Percentiles rank a stretch among this genome's conserved stretches.
Conservation (phyloP, 2,113 vertebrate genomes). For the Pseudorectes ferrugineus region DNA sequence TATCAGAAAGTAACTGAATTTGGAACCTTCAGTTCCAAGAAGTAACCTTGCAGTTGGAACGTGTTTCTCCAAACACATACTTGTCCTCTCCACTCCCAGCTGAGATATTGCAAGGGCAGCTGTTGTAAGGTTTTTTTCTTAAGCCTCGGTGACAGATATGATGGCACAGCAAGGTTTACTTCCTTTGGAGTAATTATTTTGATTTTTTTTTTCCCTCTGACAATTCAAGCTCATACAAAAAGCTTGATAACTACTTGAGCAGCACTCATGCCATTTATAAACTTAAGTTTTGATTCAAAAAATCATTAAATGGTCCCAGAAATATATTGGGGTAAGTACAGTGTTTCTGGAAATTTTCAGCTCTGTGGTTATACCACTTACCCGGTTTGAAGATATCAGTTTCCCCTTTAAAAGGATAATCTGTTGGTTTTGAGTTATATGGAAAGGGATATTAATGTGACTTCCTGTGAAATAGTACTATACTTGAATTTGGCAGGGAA, state of each 20-base stretch:
- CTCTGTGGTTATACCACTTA: neutral
- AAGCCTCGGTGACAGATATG: neutral
- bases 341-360: neutral
- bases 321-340: neutral
- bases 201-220: neutral
- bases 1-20: neutral
- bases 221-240: neutral
- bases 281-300: neutral
- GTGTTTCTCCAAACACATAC: neutral
- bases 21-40: no score
- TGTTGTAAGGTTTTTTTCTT: neutral
- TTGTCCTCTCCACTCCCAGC: neutral
- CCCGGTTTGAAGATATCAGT: neutral
- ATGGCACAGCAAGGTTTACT: neutral
- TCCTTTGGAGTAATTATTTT: neutral
- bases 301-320: neutral
- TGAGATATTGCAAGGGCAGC: neutral
- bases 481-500: neutral
- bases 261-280: neutral
- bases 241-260: neutral
- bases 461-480: neutral
- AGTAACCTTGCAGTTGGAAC: neutral
- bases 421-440: neutral
- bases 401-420: neutral
- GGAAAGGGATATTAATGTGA: neutral